Evolutionary conservation across 2,113 vertebrate genomes (phyloP).

Genomic region (Athene noctua): DNA sequence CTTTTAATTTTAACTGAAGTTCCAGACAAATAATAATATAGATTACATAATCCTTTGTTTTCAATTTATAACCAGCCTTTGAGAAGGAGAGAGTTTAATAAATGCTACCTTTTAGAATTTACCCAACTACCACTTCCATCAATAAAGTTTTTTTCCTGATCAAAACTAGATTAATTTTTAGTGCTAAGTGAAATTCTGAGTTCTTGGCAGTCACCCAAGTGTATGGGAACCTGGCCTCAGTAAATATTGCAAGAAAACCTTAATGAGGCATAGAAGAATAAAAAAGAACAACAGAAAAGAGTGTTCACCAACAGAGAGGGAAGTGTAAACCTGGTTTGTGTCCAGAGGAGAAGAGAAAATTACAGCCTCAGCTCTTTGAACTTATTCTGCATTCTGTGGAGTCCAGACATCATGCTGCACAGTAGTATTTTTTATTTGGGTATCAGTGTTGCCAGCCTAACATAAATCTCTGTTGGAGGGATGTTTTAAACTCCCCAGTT

Average conservation of each 20-base stretch:
- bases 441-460: not conserved
- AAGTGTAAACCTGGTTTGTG: not conserved
- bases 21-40: constrained; percentile 14
- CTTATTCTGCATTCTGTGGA: not conserved
- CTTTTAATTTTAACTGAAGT: constrained; percentile 45
- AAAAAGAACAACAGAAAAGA: not conserved
- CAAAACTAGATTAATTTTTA: not conserved
- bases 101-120: not conserved
- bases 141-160: not conserved
- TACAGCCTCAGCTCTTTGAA: not conserved
- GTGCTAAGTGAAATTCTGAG: not conserved
- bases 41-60: not conserved
- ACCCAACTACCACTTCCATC: not conserved
- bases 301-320: not conserved
- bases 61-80: not conserved
- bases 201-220: not conserved
- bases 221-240: not conserved
- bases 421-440: not conserved
- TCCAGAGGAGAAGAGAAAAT: not conserved
- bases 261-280: not conserved
- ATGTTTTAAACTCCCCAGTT: not conserved
- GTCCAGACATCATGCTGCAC: not conserved
- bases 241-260: not conserved
- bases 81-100: not conserved
- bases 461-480: not conserved